Evolutionary conservation across 2,113 vertebrate species (phyloP).

Genomic region (Ophthalmolycus amberensis): DNA sequence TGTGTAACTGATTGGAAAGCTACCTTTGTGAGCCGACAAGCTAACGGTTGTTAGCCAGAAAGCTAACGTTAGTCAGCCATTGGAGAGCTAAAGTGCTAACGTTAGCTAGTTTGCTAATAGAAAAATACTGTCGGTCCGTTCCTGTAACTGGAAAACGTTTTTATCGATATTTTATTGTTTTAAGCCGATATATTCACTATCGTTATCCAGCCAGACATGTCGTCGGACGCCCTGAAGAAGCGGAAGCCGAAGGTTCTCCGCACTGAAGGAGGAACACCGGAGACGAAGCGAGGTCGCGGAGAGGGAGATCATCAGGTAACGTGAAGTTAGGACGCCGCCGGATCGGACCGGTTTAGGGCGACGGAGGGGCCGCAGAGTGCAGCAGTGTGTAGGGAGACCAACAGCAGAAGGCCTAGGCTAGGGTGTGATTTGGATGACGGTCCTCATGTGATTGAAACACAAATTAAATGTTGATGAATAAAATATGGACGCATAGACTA

Average conservation of each 20-base stretch:
- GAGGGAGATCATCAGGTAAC: constrained; percentile 91
- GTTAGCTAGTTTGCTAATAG: constrained; percentile 10
- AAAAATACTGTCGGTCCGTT: neutral
- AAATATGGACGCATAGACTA: neutral
- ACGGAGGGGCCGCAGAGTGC: neutral
- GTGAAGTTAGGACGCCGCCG: neutral
- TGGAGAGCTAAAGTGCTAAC: constrained; percentile 31
- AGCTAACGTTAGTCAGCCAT: constrained; percentile 21
- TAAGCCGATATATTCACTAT: rapidly evolving
- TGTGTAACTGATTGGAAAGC: neutral
- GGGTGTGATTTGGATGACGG: neutral
- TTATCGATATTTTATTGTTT: neutral
- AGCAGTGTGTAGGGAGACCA: neutral
- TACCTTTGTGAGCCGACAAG: neutral
- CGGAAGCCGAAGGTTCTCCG: constrained; percentile 95
- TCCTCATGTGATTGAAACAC: neutral
- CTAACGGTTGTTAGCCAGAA: constrained; percentile 22
- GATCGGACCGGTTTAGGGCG: neutral
- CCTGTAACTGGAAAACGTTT: rapidly evolving
- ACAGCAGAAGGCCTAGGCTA: neutral
- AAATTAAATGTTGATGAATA: neutral
- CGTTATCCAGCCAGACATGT: constrained; percentile 60
- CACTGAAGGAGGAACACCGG: constrained; percentile 86
- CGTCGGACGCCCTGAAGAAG: constrained; percentile 92
- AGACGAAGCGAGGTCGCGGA: constrained; percentile 87